Base-by-base conservation (phyloP, 2,797 vertebrate species). In the Chiloscyllium punctatum region DNA sequence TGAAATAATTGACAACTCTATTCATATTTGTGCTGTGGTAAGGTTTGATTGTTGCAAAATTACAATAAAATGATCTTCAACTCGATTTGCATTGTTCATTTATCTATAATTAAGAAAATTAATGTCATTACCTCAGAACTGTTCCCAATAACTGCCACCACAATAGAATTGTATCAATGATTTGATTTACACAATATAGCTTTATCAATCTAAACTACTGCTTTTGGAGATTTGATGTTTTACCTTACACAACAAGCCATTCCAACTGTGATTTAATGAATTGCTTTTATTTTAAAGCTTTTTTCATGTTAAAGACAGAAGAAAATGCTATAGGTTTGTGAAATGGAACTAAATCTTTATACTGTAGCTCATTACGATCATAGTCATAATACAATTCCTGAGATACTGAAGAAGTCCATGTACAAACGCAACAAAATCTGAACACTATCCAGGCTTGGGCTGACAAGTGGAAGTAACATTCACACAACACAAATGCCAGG, bases 51-150 rank as follows among this genome's bases (percentile, higher is more conserved):
- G n/a, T 91, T 91, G 62, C 53, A 91, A 91, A 91, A 91, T n/a
- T n/a, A 95, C 30, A 53, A 51, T 95, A 95, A 74, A 21, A 77
- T 72, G 30, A 53, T 21, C 69, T 95, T 53, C 30, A 72, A 77
- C 53, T 74, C 42, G 51, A n/a, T 57, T 57, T 48, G 27, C 1
- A 53, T 8, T 77, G 27, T 77, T 95, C 48, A 95, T 95, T 94
- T 69, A 71, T 71, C 30, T 48, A 84, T 84, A 48, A 94, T 94
- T 71, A 72, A 94, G 72, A 94, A 42, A 94, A 37, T 71, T 74
- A 51, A 48, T 74, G 42, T 51, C 48, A 27, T 77, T 95, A 53
- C 27, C 48, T 72, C 33, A 53, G 30, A 51, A 95, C 13, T 95
- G 69, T 77, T 77, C 4, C 71, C 71, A 48, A 33, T 33, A 74